Conservation (phyloP, 2,113 vertebrate species). For the Sorex araneus region DNA sequence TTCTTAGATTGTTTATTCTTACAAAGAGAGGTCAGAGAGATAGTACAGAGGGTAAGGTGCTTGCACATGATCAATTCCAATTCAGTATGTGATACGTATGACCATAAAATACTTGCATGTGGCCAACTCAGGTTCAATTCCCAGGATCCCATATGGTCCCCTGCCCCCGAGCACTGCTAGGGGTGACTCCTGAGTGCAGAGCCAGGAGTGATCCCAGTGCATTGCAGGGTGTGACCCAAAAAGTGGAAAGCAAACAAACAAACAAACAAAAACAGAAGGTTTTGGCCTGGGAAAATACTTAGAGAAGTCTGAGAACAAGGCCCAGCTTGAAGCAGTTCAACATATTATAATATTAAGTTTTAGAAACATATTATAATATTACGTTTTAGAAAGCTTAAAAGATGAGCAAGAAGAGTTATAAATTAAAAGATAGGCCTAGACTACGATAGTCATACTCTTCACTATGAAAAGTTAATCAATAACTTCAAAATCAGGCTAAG, state of each 20-base stretch:
- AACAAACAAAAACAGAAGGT: too few relatives aligned
- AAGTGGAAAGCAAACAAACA: too few relatives aligned
- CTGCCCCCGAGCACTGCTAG: too few relatives aligned
- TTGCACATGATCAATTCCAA: too few relatives aligned
- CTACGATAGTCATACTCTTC: not conserved
- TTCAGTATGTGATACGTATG: not conserved
- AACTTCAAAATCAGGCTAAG: conserved; percentile 55
- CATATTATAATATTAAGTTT: not conserved
- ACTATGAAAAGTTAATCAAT: not conserved
- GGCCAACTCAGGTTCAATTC: too few relatives aligned
- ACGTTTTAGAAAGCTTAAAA: conserved; percentile 11
- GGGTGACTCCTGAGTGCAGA: too few relatives aligned
- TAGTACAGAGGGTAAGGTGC: too few relatives aligned
- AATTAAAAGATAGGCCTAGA: conserved; percentile 30
- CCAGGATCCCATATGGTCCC: too few relatives aligned
- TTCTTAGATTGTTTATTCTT: conserved; percentile 27
- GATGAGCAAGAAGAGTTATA: not conserved
- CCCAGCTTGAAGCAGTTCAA: not conserved
- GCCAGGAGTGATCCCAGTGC: too few relatives aligned
- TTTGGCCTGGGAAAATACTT: not conserved
- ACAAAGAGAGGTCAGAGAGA: conserved; percentile 29
- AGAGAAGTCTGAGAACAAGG: not conserved
- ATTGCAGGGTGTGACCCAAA: too few relatives aligned
- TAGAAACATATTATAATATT: not conserved
- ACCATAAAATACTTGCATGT: not conserved